Conservation (phyloP, 1,140 invertebrate genomes). For the Hetaerina americana region DNA sequence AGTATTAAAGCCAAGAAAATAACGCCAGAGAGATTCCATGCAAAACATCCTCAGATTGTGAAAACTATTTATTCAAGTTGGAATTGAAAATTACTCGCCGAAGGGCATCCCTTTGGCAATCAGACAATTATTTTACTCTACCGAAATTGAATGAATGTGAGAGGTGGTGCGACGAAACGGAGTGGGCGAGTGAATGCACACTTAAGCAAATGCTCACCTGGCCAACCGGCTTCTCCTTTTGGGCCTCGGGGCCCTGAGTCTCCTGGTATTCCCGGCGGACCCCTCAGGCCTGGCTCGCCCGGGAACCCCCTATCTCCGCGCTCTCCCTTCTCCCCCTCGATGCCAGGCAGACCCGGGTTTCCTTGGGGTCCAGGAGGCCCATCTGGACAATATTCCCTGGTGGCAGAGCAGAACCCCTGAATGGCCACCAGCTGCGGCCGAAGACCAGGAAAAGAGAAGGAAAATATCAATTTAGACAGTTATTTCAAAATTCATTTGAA, state of each 20-base stretch:
- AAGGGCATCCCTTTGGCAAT: too few relatives aligned
- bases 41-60: too few relatives aligned
- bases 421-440: constrained; percentile 49
- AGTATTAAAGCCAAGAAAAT: too few relatives aligned
- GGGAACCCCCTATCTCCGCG: constrained; percentile 33
- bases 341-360: constrained; percentile 39
- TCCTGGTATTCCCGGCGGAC: constrained; percentile 39
- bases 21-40: too few relatives aligned
- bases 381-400: constrained; percentile 68
- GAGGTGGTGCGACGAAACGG: too few relatives aligned
- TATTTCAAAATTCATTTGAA: too few relatives aligned
- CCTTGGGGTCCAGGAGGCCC: constrained; percentile 51
- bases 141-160: too few relatives aligned
- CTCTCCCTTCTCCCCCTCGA: constrained; percentile 32
- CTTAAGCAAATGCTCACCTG: constrained; percentile 7
- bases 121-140: too few relatives aligned
- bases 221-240: constrained; percentile 26
- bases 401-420: constrained; percentile 58
- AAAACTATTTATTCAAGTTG: too few relatives aligned
- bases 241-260: constrained; percentile 44
- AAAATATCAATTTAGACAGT: too few relatives aligned
- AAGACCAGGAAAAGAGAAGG: constrained; percentile 14
- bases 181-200: too few relatives aligned
- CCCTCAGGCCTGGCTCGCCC: constrained; percentile 42
- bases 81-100: too few relatives aligned